phyloP scores from a whole-genome alignment of 2,113 vertebrate genomes.

The Amia ocellicauda region DNA sequence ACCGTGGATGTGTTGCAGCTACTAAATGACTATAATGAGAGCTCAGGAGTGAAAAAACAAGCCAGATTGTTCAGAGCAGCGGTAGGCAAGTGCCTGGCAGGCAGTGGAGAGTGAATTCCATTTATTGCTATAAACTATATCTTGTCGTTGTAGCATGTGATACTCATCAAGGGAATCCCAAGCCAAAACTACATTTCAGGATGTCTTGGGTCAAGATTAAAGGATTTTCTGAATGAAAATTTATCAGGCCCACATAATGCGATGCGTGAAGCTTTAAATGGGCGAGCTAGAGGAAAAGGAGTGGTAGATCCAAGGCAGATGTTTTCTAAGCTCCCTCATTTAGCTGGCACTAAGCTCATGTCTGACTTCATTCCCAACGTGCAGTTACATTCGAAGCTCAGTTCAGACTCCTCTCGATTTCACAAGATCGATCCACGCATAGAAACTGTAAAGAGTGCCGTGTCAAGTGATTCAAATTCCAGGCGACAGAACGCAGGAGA shows the following conservation, averaged over 20 bases:
- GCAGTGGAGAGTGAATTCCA: conserved; percentile 26
- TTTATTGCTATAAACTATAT: background rate
- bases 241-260: background rate
- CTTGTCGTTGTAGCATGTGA: background rate
- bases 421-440: background rate
- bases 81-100: conserved; percentile 36
- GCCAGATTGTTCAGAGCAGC: conserved; percentile 31
- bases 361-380: conserved; percentile 21
- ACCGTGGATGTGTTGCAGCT: conserved; percentile 23
- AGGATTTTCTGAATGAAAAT: conserved; percentile 3
- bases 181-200: background rate
- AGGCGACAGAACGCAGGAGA: too few species aligned
- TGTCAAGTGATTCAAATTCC: too few species aligned
- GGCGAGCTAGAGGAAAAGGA: conserved; percentile 14
- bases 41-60: conserved; percentile 29
- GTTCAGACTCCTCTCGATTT: background rate
- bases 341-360: conserved; percentile 19
- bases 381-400: conserved; percentile 7
- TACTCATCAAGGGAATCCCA: background rate
- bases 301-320: conserved; percentile 36
- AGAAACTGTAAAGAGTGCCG: conserved; percentile 27
- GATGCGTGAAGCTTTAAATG: conserved; percentile 9
- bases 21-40: conserved; percentile 28
- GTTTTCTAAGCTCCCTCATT: conserved; percentile 21
- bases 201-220: conserved; percentile 3